Conservation (phyloP, 2,888 invertebrate genomes). For the Holacanthella duospinosa region DNA sequence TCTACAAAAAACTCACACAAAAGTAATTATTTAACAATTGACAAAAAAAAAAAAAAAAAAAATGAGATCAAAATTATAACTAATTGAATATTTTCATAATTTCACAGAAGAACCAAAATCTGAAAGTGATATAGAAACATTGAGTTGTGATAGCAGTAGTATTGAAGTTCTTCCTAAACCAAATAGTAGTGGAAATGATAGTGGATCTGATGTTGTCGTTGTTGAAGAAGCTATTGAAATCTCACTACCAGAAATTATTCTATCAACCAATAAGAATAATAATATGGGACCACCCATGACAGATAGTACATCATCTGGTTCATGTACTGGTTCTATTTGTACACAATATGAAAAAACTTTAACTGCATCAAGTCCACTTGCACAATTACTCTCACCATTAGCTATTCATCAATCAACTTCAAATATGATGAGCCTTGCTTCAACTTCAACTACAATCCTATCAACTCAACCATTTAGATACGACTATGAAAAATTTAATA, state of each 20-base stretch:
- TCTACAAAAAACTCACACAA: background rate
- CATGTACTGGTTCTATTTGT: conserved; percentile 32
- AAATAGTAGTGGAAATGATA: conserved; percentile 16
- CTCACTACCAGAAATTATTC: background rate
- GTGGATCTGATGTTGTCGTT: conserved; percentile 21
- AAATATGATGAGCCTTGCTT: conserved; percentile 13
- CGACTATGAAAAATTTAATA: conserved; percentile 31
- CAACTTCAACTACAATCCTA: conserved; percentile 16
- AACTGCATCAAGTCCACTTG: conserved; percentile 18
- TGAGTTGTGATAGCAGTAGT: conserved; percentile 36
- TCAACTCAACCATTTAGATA: conserved; percentile 25
- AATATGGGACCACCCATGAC: conserved; percentile 17
- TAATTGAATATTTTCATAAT: background rate
- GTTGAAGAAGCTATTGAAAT: conserved; percentile 35
- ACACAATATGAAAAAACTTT: conserved; percentile 31
- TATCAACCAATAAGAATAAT: background rate
- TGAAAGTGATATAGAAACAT: conserved; percentile 35
- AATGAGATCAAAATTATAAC: background rate
- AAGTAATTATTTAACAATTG: background rate
- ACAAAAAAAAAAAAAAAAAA: too few relatives aligned
- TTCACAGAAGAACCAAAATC: conserved; percentile 31
- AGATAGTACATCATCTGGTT: conserved; percentile 34
- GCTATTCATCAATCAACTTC: conserved; percentile 7
- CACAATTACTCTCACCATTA: conserved; percentile 21
- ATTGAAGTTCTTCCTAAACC: conserved; percentile 31